Evolutionary conservation across 2,888 invertebrate genomes (phyloP), one percentile per base, ranked within the genome.

Genomic region (Blastobasis lacticolella): DNA sequence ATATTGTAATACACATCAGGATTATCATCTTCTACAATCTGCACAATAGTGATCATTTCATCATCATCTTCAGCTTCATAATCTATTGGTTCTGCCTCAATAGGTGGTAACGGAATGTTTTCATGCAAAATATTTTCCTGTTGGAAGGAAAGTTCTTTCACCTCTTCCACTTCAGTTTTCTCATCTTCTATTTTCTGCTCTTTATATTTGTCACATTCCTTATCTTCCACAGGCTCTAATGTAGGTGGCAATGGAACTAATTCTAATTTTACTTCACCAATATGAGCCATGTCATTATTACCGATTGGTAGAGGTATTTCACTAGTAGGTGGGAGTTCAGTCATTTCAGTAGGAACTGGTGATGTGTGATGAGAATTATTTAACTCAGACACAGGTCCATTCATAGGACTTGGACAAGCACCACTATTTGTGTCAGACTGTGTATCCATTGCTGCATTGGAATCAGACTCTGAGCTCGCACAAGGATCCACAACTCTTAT

Each of bases 21-120:
- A 55, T 82, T 73, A 55, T 87, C 87, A 78, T 88, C 88, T 58
- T 88, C 89, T 10, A 89, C 81, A 56, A 89, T 88, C 69, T 89
- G 88, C 10, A 87, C 85, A 58, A 89, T 77, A 41, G 89, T 89
- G 41, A 89, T 87, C 49, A 88, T 77, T 63, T 89, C 89, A 67
- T 88, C 88, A 69, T 85, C 86, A 67, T 84, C 86, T 60, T 69
- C 80, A 23, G 56, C 65, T 23, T 23, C 23, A 72, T 77, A 83
- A 51, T 77, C 75, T 58, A 78, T 58, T 43, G 80, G 78, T 50
- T 80, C 73, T 50, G 70, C 67, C 50, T 75, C 77, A 23, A 3
- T 23, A 2, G 23, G 23, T 23, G 23, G 23, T 52, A 72, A 58
- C 59, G 72, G 71, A 66, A 71, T 73, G 58, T 75, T 69, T 63